Base-by-base conservation (phyloP, 2,113 vertebrate genomes). In the Hyla sarda region DNA sequence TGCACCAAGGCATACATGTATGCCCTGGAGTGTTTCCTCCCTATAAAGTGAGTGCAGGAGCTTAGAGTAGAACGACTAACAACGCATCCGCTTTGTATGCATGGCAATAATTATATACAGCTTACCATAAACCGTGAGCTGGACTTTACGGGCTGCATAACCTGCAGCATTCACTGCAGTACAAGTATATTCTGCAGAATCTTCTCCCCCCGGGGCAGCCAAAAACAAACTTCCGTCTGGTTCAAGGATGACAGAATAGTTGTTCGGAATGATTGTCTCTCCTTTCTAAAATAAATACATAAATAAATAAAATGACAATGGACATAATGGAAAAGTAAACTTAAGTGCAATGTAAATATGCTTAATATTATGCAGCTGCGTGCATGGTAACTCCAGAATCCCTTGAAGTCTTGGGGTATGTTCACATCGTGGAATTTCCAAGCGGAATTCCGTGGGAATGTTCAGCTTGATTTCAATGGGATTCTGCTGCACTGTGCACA, bases 121-220 rank as follows among this genome's bases (percentile, higher is more conserved):
- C 87, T 83, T 93, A 99, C 98, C 97, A 13, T 99, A 99, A 89
- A 99, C 97, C 0, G 97, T 99, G 82, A 99, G 94, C 86, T 99
- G 98, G 71, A 99, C 96, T 89, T 97, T 99, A 87, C 95, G 96
- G 1, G 96, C 95, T 82, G 95, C 95, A 0, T 93, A 94, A 85
- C 98, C 98, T 0, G 97, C 98, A 2, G 96, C 92, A 0, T 98
- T 99, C 84, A 95, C 95, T 88, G 98, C 98, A 0, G 94, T 97
- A 89, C 98, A 99, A 65, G 95, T n/a, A 0, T 98, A 99, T 72
- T 99, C 97, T 47, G 97, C 97, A 0, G 94, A 95, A 88, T 99
- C 96, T 1, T 96, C 94, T 13, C 93, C 96, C 25, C 95, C 94
- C 0, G 98, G 96, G 30, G 96, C 96, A 84, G 91, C 80, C 86